Conservation (phyloP, 23 tunicate genomes). For the Pegea sp. region DNA sequence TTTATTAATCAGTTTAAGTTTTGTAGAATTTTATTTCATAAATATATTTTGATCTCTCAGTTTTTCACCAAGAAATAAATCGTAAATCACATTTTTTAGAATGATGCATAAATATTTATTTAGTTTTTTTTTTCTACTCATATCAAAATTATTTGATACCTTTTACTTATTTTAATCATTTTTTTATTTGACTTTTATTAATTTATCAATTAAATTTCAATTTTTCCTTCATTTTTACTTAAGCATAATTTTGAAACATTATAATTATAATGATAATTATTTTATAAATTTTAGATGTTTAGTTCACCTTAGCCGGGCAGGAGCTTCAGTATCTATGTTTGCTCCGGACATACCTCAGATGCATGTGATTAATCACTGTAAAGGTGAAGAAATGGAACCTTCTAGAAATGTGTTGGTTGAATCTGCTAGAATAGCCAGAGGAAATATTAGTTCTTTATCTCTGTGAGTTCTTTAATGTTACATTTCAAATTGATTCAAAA, state of each 20-base stretch:
- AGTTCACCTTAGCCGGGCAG: conserved; percentile 60
- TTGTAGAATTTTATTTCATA: too few relatives aligned
- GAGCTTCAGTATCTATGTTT: conserved; percentile 41
- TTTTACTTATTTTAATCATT: neutral
- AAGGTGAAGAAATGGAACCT: conserved; percentile 37
- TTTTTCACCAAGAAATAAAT: too few relatives aligned
- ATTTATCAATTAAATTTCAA: too few relatives aligned
- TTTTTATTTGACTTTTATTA: neutral
- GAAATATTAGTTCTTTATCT: conserved; percentile 42
- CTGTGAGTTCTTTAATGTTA: too few relatives aligned
- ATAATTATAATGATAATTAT: neutral
- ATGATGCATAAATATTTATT: too few relatives aligned
- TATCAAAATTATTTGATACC: neutral
- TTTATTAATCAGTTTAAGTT: too few relatives aligned
- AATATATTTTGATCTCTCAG: too few relatives aligned
- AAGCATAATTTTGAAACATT: neutral
- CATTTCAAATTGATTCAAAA: too few relatives aligned
- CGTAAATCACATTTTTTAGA: too few relatives aligned
- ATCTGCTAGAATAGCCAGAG: conserved; percentile 79
- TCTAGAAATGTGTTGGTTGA: conserved; percentile 66
- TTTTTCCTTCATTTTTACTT: neutral
- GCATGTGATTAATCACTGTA: conserved; percentile 70
- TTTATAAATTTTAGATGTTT: conserved; percentile 59
- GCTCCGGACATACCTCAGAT: conserved; percentile 65
- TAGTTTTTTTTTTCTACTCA: too few relatives aligned